Base-by-base conservation (phyloP, 2,888 invertebrate genomes). In the Iselma pallidipennis region DNA sequence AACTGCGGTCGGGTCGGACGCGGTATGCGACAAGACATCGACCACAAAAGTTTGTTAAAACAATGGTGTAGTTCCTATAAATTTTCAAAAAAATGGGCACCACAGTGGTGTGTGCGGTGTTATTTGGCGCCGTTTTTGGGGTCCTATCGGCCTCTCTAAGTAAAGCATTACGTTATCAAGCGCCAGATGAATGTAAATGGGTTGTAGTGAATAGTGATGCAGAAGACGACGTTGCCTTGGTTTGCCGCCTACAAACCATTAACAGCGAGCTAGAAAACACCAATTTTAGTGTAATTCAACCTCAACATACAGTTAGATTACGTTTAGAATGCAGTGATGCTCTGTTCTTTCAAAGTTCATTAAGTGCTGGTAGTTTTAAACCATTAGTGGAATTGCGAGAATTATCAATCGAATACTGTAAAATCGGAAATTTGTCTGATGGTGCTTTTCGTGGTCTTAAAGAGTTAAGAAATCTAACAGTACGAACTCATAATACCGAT, bases 131-230 rank as follows among this genome's bases (percentile, higher is more conserved):
- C 78, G 83, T 86, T 76, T 85, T 87, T 80, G 85, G 86, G 64
- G 86, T 86, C 66, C 80, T 87, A 62, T 85, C 86, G 65, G 86
- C 86, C 66, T 86, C 86, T 66, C 79, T 86, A 59, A 86, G 90
- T 78, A 86, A 86, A 75, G 85, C 86, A 68, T 71, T 82, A 45
- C 87, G 90, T 67, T 91, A 91, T 81, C 90, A 91, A 78, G 91
- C 91, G 73, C 91, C 91, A 69, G 91, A 91, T 82, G 91, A 91
- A 82, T 91, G 91, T 83, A 89, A 90, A 75, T 91, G 91, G 91
- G 87, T 89, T 71, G 87, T 89, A 67, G 88, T 89, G 76, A 85
- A 86, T 74, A 86, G 86, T 73, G 88, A 86, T 73, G 85, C 86
- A 74, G 86, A 86, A 71, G 85, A 85, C 76, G 86, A 86, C 73